Base-by-base conservation (phyloP, 2,113 vertebrate species). In the Todiramphus chloris region DNA sequence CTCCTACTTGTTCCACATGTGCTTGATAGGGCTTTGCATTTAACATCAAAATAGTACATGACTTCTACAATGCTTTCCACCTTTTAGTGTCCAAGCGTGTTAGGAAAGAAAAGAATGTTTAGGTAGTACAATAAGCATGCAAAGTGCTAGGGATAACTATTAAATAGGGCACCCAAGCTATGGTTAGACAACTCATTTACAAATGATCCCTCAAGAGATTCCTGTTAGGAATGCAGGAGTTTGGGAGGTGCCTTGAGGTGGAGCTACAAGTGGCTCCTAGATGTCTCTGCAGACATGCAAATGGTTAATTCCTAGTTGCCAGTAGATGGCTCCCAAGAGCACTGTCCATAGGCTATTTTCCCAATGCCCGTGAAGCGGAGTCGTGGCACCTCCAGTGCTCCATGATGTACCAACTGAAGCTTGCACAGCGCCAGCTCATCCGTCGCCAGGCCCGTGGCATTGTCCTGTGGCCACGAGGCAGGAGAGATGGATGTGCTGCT, bases 241-340 rank as follows among this genome's bases (percentile, higher is more conserved):
- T 81, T n/a, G 50, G 33, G 35, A 81, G 27, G 8, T 11, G 33
- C 24, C 18, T 16, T 64, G 64, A 67, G 19, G 16, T 31, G 9
- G n/a, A 86, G 41, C 73, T 58, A 10, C 11, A 50, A 41, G 44
- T 24, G n/a, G 6, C 31, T 76, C 27, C 77, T 53, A 3, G 35
- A 30, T 77, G 16, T 72, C 77, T 35, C 69, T 33, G 43, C 2
- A 20, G 66, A 39, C 10, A 6, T 5, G 10, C 28, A 68, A 96
- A 94, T 76, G 4, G 90, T 91, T 97, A 95, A 95, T 76, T 68
- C 37, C 53, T 58, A 10, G 58, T 44, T 89, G 76, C 96, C 94
- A 44, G 95, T 81, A 97, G 93, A 88, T 97, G 96, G 93, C 95
- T 96, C 93, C 79, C 93, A 95, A 96, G 94, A 95, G 87, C 91